phyloP scores from a whole-genome alignment of 2,888 invertebrate genomes.

The Blastobasis lacticolella region DNA sequence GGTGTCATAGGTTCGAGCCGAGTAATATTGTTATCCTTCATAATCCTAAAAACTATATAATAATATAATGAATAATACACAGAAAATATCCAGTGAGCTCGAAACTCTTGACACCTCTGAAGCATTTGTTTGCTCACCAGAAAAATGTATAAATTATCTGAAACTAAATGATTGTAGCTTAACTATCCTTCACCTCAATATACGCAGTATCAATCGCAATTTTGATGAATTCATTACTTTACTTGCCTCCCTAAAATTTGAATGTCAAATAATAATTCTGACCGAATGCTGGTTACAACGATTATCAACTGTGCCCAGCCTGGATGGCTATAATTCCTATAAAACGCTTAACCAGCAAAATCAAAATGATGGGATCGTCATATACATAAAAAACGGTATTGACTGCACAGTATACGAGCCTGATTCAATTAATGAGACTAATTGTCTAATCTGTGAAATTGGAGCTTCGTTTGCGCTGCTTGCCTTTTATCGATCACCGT shows the following conservation, averaged over 20 bases:
- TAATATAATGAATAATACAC: background rate
- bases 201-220: constrained; percentile 1
- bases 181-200: background rate
- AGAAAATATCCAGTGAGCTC: background rate
- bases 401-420: constrained; percentile 2
- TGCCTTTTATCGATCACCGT: constrained; percentile 3
- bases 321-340: background rate
- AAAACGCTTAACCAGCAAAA: background rate
- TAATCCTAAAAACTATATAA: background rate
- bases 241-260: background rate
- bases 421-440: background rate
- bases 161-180: background rate
- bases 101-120: background rate
- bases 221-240: background rate
- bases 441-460: constrained; percentile 5
- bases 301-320: background rate
- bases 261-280: background rate
- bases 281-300: background rate
- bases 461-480: background rate
- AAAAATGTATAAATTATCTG: background rate
- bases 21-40: background rate
- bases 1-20: background rate
- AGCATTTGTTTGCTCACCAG: background rate
- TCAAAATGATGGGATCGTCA: constrained; percentile 6
- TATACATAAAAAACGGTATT: background rate